Evolutionary conservation across 2,113 vertebrate genomes (phyloP).

Genomic region (Strix aluco): DNA sequence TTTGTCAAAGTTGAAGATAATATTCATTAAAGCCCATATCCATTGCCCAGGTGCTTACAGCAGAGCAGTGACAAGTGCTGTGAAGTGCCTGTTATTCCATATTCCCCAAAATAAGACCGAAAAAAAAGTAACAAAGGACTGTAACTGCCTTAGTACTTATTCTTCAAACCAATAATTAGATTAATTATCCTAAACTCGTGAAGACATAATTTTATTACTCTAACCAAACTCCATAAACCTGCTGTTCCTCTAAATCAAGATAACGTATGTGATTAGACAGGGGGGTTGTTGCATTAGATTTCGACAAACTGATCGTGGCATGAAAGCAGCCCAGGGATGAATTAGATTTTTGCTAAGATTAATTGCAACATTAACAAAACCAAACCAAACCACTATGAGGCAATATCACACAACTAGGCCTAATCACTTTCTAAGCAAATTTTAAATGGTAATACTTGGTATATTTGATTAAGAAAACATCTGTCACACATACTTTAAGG

Average conservation of each 20-base stretch:
- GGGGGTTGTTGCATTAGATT: conserved; percentile 29
- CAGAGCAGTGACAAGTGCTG: background rate
- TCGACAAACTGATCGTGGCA: conserved; percentile 23
- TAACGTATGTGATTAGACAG: conserved; percentile 53
- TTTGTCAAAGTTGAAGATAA: background rate
- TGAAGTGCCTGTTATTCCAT: background rate
- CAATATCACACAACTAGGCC: conserved; percentile 40
- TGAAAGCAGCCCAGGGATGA: conserved; percentile 33
- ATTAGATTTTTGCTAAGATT: conserved; percentile 65
- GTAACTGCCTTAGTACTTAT: background rate
- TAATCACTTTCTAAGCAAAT: conserved; percentile 67
- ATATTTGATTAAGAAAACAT: conserved; percentile 63
- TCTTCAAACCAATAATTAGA: conserved; percentile 31
- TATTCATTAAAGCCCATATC: background rate
- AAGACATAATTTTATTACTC: conserved; percentile 28
- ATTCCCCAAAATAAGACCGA: background rate
- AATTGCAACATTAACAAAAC: conserved; percentile 69
- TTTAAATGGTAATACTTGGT: conserved; percentile 67
- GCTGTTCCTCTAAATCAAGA: conserved; percentile 39
- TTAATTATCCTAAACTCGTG: conserved; percentile 36
- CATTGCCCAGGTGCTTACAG: background rate
- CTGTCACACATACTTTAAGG: conserved; percentile 12
- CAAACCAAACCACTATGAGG: conserved; percentile 34
- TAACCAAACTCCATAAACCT: conserved; percentile 32
- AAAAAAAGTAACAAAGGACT: background rate